Evolutionary conservation across 2,797 vertebrate species (phyloP).

Genomic region (Gallirallus australis): DNA sequence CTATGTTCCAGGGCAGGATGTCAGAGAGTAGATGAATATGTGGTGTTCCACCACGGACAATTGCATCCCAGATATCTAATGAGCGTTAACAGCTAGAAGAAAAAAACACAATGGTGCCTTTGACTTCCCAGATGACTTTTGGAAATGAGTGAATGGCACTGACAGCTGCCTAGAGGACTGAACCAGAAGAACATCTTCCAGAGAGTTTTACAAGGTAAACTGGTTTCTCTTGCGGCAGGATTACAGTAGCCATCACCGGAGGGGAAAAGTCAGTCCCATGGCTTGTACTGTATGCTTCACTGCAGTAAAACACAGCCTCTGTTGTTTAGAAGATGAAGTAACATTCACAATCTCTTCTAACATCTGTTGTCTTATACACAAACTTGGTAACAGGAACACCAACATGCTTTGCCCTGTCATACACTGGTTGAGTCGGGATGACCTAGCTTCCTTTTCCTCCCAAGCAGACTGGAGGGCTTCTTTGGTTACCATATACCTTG

Average conservation of each 20-base stretch:
- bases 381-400: accelerated
- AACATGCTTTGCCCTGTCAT: accelerated
- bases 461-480: not conserved
- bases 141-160: not conserved
- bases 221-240: not conserved
- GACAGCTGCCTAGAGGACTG: not conserved
- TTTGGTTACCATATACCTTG: not conserved
- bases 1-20: no score
- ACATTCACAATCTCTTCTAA: not conserved
- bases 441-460: not conserved
- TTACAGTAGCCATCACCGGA: accelerated
- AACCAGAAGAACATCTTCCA: not conserved
- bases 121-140: not conserved
- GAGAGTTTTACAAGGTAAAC: not conserved
- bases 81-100: not conserved
- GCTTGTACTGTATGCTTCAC: not conserved
- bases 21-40: no score
- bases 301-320: not conserved
- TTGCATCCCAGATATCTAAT: accelerated
- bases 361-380: not conserved
- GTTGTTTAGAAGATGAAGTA: not conserved
- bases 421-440: not conserved
- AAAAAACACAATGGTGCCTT: accelerated
- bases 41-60: not conserved
- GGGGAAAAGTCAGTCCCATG: accelerated